Conservation (phyloP, 2,113 vertebrate species). For the Gavia stellata region DNA sequence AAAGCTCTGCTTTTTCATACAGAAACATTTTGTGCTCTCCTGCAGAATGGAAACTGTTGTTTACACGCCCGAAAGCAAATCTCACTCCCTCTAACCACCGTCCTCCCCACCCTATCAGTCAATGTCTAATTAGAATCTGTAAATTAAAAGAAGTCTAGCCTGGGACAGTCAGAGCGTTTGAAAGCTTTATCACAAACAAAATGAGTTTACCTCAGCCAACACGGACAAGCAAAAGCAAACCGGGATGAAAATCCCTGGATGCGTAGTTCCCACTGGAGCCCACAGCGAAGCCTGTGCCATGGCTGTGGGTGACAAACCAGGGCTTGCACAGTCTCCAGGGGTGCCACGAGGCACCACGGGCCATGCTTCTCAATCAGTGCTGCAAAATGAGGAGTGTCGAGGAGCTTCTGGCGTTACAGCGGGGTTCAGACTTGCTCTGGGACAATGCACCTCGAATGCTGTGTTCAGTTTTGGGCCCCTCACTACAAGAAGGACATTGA, state of each 20-base stretch:
- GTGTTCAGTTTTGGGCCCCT: no score
- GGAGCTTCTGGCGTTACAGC: not conserved
- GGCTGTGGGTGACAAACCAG: not conserved
- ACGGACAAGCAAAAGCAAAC: not conserved
- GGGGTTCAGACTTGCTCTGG: not conserved
- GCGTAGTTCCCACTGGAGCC: not conserved
- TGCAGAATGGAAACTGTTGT: not conserved
- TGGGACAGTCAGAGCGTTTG: not conserved
- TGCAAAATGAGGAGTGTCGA: not conserved
- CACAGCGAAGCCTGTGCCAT: not conserved
- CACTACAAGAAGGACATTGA: no score
- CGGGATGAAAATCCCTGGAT: not conserved
- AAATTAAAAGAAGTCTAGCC: not conserved
- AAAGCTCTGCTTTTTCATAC: not conserved
- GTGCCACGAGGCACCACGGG: accelerated
- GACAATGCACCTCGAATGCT: no score
- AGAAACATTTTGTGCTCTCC: not conserved
- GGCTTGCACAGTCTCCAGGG: not conserved
- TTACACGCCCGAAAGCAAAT: not conserved
- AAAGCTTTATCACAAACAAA: not conserved
- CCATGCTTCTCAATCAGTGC: not conserved
- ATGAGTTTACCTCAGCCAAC: not conserved
- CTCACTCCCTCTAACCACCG: not conserved
- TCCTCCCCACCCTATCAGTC: not conserved
- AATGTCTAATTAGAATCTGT: not conserved